Evolutionary conservation across 2,797 vertebrate genomes (phyloP).

Genomic region (Paguma larvata): DNA sequence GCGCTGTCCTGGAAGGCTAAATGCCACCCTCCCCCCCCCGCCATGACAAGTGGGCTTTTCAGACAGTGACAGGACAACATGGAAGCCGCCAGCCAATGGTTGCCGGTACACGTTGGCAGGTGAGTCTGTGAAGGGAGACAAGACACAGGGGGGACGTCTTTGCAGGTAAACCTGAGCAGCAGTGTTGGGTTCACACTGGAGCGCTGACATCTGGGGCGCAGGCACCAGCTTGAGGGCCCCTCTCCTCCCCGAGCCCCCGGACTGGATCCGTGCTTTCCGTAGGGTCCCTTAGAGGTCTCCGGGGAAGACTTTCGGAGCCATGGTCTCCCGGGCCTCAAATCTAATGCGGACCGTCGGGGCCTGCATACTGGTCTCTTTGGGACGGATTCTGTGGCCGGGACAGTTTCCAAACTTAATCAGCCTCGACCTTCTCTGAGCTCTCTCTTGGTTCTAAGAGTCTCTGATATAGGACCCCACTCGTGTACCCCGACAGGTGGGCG

Average conservation of each 20-base stretch:
- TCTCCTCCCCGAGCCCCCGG: neutral
- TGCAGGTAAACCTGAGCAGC: rapidly evolving
- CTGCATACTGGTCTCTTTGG: neutral
- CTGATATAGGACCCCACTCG: neutral
- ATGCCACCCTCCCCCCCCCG: neutral
- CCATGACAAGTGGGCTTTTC: neutral
- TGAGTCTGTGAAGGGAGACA: neutral
- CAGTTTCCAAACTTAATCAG: neutral
- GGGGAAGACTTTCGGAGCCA: neutral
- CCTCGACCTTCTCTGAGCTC: neutral
- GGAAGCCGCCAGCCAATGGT: neutral
- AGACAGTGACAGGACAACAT: neutral
- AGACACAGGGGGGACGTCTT: too few relatives aligned
- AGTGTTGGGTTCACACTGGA: neutral
- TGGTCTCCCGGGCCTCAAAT: neutral
- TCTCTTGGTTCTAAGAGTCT: neutral
- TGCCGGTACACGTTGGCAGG: neutral
- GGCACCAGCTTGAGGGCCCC: neutral
- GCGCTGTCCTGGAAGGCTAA: neutral
- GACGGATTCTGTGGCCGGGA: neutral
- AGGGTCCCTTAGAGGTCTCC: neutral
- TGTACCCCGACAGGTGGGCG: neutral
- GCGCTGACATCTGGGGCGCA: rapidly evolving
- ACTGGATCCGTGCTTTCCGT: neutral
- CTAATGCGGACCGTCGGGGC: neutral